Percentiles rank a stretch among this genome's conserved stretches.
Evolutionary conservation across 2,888 invertebrate species (phyloP).

Genomic region (Ganaspis brasiliensis): DNA sequence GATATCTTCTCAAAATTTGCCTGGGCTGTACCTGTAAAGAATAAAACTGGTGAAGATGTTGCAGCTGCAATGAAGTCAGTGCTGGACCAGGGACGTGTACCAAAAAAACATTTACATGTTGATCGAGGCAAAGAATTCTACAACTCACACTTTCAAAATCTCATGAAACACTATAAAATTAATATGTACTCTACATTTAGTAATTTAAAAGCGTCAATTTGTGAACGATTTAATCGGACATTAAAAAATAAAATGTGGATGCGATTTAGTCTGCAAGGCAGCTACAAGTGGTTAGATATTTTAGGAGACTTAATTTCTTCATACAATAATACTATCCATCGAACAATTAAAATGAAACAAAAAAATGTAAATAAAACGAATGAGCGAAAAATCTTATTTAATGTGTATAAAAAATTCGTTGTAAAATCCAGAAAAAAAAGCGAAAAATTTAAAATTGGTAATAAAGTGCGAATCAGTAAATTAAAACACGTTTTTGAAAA

Average conservation of each 20-base stretch:
- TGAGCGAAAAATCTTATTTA: not conserved
- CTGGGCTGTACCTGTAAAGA: constrained; percentile 73
- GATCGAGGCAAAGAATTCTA: constrained; percentile 65
- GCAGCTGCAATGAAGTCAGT: constrained; percentile 57
- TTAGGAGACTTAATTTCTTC: constrained; percentile 47
- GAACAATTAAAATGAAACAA: too few relatives aligned
- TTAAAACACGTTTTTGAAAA: constrained; percentile 47
- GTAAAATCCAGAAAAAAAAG: too few relatives aligned
- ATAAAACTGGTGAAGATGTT: constrained; percentile 69
- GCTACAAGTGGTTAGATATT: constrained; percentile 61
- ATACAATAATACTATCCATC: constrained; percentile 57
- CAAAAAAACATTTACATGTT: constrained; percentile 60
- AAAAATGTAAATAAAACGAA: too few relatives aligned
- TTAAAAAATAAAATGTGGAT: constrained; percentile 67
- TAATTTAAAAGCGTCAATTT: constrained; percentile 68
- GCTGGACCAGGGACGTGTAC: constrained; percentile 35
- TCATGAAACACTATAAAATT: constrained; percentile 38
- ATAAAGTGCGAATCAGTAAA: constrained; percentile 65
- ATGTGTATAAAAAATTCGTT: too few relatives aligned
- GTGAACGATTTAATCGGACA: constrained; percentile 69
- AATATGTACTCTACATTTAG: constrained; percentile 61
- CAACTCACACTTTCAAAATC: constrained; percentile 53
- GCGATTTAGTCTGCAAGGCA: constrained; percentile 58
- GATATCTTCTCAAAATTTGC: constrained; percentile 77
- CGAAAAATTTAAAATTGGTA: constrained; percentile 49